A percentile compares a stretch with the other conserved stretches of the same genome.
phyloP scores from a whole-genome alignment of 2,888 invertebrate genomes.

The Brachypterus glaber region DNA sequence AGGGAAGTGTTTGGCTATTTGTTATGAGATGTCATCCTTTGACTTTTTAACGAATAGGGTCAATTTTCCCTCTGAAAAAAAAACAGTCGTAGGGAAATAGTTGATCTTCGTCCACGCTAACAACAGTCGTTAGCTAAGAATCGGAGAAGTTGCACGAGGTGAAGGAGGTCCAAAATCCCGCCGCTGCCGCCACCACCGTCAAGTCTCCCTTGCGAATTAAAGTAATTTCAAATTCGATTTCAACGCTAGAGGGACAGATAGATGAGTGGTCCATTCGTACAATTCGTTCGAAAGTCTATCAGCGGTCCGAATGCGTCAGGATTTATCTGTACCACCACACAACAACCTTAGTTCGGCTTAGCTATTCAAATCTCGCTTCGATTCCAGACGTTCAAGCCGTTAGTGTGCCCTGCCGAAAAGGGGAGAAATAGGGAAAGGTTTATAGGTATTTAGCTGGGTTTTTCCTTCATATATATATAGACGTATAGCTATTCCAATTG shows the following conservation, averaged over 20 bases:
- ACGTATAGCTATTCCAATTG: conserved; percentile 41
- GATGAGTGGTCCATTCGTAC: conserved; percentile 41
- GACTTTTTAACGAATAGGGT: too few species aligned
- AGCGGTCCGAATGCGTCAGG: conserved; percentile 32
- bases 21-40: too few species aligned
- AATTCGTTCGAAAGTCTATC: conserved; percentile 35
- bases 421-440: conserved; percentile 20
- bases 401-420: conserved; percentile 30
- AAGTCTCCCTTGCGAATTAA: conserved; percentile 43
- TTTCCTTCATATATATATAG: conserved; percentile 36
- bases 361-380: conserved; percentile 44
- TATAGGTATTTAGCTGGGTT: conserved; percentile 28
- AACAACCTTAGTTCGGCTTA: conserved; percentile 42
- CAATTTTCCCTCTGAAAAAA: too few species aligned
- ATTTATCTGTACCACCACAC: conserved; percentile 37
- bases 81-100: too few species aligned
- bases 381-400: conserved; percentile 39
- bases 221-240: conserved; percentile 45
- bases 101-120: conserved; percentile 32
- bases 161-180: conserved; percentile 31
- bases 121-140: conserved; percentile 39
- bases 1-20: too few species aligned
- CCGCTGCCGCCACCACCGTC: not conserved
- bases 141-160: conserved; percentile 28
- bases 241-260: conserved; percentile 42